phyloP scores from a whole-genome alignment of 2,888 invertebrate species.

The Agonopterix subpropinquella region DNA sequence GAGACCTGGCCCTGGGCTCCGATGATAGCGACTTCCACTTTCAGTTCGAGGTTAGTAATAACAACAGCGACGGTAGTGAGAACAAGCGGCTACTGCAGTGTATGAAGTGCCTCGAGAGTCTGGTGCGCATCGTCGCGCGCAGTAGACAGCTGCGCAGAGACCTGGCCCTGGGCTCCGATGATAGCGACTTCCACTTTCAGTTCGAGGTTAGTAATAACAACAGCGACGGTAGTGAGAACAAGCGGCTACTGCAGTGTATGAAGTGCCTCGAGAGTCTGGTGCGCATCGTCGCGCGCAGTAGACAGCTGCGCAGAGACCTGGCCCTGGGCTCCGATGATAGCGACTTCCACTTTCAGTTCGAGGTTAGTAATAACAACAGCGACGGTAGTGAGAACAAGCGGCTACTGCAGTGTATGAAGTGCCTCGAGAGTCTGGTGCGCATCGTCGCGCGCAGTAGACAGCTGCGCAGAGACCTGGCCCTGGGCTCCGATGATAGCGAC shows the following conservation, averaged over 20 bases:
- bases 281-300: conserved; percentile 91
- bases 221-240: conserved; percentile 57
- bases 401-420: conserved; percentile 91
- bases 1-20: conserved; percentile 65
- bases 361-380: conserved; percentile 33
- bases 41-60: conserved; percentile 55
- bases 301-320: conserved; percentile 81
- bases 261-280: conserved; percentile 95
- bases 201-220: conserved; percentile 48
- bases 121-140: conserved; percentile 92
- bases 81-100: conserved; percentile 83
- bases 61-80: conserved; percentile 61
- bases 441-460: conserved; percentile 91
- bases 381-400: conserved; percentile 72
- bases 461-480: conserved; percentile 77
- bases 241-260: conserved; percentile 88
- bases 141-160: conserved; percentile 85
- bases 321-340: conserved; percentile 65
- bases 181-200: conserved; percentile 78
- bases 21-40: conserved; percentile 80
- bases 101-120: conserved; percentile 94
- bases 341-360: conserved; percentile 78
- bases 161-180: conserved; percentile 59
- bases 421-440: conserved; percentile 92
- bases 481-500: conserved; percentile 71